Conservation (phyloP, 2,888 invertebrate species). For the Tiliacea citrago region DNA sequence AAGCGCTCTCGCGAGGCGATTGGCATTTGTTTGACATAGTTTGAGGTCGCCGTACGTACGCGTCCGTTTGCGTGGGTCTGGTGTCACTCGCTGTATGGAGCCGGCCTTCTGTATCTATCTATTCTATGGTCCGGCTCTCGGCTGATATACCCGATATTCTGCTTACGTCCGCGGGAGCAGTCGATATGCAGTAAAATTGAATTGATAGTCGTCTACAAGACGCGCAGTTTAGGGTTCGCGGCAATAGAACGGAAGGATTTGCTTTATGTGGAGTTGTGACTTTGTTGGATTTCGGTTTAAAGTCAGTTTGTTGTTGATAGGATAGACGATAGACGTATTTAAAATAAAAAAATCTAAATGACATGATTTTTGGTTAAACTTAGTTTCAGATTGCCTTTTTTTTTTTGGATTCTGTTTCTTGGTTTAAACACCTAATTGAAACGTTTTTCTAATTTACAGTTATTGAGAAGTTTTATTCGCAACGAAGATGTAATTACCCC, state of each 20-base stretch:
- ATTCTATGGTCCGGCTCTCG: constrained; percentile 17
- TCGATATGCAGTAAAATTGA: constrained; percentile 77
- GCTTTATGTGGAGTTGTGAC: constrained; percentile 57
- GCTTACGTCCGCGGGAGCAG: constrained; percentile 68
- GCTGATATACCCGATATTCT: constrained; percentile 55
- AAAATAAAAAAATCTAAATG: constrained; percentile 11
- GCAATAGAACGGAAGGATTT: constrained; percentile 54
- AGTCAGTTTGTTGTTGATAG: constrained; percentile 38
- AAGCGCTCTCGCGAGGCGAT: background rate
- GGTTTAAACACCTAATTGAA: background rate
- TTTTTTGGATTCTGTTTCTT: background rate
- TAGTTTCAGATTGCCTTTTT: background rate
- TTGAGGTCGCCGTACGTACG: background rate
- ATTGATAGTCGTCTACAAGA: constrained; percentile 65
- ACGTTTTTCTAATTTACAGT: constrained; percentile 2
- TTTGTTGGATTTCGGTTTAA: constrained; percentile 52
- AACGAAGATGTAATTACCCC: background rate
- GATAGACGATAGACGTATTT: background rate
- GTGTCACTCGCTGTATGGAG: too few species aligned
- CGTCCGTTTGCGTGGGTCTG: background rate
- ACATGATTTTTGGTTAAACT: background rate
- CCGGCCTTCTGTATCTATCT: constrained; percentile 23
- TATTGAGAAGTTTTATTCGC: background rate
- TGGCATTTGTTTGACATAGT: background rate
- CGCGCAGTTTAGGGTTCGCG: constrained; percentile 60